Conservation (phyloP, 2,888 invertebrate species). For the Carpatolechia fugitivella region DNA sequence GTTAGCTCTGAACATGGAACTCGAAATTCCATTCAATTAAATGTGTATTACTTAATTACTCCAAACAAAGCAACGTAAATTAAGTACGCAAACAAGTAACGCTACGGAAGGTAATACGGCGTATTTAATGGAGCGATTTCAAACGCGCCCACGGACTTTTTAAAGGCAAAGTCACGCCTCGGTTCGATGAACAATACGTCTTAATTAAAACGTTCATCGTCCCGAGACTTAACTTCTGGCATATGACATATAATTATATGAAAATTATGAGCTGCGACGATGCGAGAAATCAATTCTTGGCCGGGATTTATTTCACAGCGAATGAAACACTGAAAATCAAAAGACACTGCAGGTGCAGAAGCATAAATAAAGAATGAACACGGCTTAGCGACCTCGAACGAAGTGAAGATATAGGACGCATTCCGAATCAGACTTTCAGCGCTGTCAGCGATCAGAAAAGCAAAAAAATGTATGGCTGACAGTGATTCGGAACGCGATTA, state of each 20-base stretch:
- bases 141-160: conserved; percentile 54
- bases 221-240: conserved; percentile 40
- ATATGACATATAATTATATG: conserved; percentile 60
- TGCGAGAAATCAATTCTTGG: conserved; percentile 45
- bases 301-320: conserved; percentile 22
- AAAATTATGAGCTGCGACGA: conserved; percentile 47
- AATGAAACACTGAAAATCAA: conserved; percentile 26
- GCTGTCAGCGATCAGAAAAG: too few species aligned
- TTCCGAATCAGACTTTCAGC: too few species aligned
- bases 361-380: conserved; percentile 45
- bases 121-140: conserved; percentile 50
- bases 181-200: conserved; percentile 65
- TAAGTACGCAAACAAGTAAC: conserved; percentile 20
- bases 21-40: conserved; percentile 14
- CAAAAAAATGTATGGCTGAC: too few species aligned
- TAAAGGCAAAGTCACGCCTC: conserved; percentile 64
- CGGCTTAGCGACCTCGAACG: conserved; percentile 35
- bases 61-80: conserved; percentile 19
- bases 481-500: too few species aligned
- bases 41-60: conserved; percentile 14
- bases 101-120: conserved; percentile 43
- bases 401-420: conserved; percentile 36
- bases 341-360: conserved; percentile 36
- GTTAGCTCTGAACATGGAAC: conserved; percentile 1
- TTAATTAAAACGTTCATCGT: conserved; percentile 66